Percentiles rank a stretch among this genome's conserved stretches.
phyloP scores from a whole-genome alignment of 2,888 invertebrate species.

The Chydorus sphaericus region DNA sequence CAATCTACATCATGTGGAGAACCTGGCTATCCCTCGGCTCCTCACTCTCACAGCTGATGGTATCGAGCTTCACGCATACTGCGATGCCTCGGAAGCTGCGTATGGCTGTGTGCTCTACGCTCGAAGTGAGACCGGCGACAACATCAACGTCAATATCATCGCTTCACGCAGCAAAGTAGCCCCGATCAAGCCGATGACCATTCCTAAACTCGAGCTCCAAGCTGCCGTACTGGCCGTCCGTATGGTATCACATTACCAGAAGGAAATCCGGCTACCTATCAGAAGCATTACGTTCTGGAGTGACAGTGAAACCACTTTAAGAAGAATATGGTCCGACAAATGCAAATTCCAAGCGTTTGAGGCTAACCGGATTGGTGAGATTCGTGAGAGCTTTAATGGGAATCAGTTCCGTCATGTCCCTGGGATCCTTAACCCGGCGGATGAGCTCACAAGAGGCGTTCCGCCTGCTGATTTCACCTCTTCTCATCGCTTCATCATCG shows the following conservation, averaged over 20 bases:
- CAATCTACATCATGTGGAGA: no score
- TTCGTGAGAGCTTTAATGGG: not conserved
- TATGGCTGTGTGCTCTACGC: slow-evolving; percentile 16
- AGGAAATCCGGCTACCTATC: not conserved
- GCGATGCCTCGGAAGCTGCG: slow-evolving; percentile 17
- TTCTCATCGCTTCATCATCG: not conserved
- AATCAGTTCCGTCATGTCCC: not conserved
- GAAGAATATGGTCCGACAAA: not conserved
- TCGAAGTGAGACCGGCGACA: not conserved
- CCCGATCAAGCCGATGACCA: not conserved
- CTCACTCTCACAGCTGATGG: no score
- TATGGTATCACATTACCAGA: not conserved
- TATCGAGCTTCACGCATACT: slow-evolving; percentile 17
- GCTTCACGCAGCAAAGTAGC: not conserved
- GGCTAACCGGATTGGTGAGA: not conserved
- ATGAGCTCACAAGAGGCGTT: not conserved
- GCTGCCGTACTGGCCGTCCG: slow-evolving; percentile 1
- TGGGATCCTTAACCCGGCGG: slow-evolving; percentile 2
- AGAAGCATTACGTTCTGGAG: not conserved
- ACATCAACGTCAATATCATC: not conserved
- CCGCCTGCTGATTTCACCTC: not conserved
- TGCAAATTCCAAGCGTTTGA: not conserved
- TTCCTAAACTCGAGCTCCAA: slow-evolving; percentile 9
- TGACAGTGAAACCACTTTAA: not conserved
- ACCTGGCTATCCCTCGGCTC: no score